These are phyloP conservation scores for Porites evermanni DNA, from an alignment of 92 coral and sea anemone species.

Conservation along the genomic window DNA sequence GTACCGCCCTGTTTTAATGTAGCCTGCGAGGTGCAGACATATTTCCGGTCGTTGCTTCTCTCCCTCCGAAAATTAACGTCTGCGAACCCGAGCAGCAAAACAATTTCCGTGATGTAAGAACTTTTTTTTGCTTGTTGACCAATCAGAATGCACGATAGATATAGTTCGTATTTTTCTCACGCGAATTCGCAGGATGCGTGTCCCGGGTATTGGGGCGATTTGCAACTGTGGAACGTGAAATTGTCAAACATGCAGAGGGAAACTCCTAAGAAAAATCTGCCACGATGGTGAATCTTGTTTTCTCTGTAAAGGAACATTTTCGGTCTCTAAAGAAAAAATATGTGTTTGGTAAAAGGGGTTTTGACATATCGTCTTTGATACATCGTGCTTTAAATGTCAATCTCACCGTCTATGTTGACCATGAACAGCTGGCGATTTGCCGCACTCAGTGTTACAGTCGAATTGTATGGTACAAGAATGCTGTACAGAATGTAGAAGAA, in stretches of 20 bases:
- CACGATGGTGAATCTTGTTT: background rate
- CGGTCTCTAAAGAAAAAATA: background rate
- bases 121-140: too few species aligned
- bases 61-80: too few species aligned
- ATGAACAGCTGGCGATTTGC: background rate
- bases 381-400: background rate
- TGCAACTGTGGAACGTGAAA: background rate
- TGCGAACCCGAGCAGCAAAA: too few species aligned
- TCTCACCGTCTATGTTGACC: background rate
- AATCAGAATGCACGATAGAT: too few species aligned
- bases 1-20: slow-evolving; percentile 60
- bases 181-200: too few species aligned
- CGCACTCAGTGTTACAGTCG: slow-evolving; percentile 4
- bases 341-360: slow-evolving; percentile 3
- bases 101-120: too few species aligned
- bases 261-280: background rate
- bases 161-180: too few species aligned
- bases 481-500: background rate
- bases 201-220: background rate
- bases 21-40: slow-evolving; percentile 20
- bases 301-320: background rate
- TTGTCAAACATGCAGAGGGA: background rate
- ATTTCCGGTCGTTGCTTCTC: too few species aligned
- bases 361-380: slow-evolving; percentile 3
- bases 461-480: background rate